Percentiles rank a stretch among this genome's conserved stretches.
Evolutionary conservation across 2,797 vertebrate species (phyloP).

Genomic region (Australoheros facetus): DNA sequence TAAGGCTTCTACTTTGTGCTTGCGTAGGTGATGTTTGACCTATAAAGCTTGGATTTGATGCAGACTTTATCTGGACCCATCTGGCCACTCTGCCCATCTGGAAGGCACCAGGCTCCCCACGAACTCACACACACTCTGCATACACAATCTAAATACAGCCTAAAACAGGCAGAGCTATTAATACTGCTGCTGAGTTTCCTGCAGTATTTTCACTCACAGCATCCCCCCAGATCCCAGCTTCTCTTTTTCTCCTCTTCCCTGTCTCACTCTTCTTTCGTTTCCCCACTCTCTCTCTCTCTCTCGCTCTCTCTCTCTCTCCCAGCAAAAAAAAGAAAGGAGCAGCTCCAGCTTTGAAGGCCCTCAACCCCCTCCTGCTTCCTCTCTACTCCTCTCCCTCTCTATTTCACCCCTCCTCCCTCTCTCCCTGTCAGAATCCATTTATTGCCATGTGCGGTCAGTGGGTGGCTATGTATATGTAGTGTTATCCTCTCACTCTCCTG

Average conservation of each 20-base stretch:
- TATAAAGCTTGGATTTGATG: slow-evolving; percentile 27
- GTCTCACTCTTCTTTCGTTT: too few relatives aligned
- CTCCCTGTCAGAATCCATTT: slow-evolving; percentile 74
- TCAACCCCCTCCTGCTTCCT: slow-evolving; percentile 20
- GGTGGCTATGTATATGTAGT: slow-evolving; percentile 71
- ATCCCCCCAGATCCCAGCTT: slow-evolving; percentile 20
- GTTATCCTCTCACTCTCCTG: slow-evolving; percentile 71
- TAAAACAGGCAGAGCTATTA: slow-evolving; percentile 61
- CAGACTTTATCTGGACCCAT: slow-evolving; percentile 22
- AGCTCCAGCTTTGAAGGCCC: slow-evolving; percentile 54
- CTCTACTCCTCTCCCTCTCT: slow-evolving; percentile 17
- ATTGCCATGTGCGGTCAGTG: slow-evolving; percentile 67
- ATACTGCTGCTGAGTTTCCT: slow-evolving; percentile 64
- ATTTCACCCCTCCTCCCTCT: slow-evolving; percentile 23
- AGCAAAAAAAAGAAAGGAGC: slow-evolving; percentile 39
- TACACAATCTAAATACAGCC: slow-evolving; percentile 55
- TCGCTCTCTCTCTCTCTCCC: background rate
- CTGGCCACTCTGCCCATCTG: slow-evolving; percentile 31
- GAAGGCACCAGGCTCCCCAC: background rate
- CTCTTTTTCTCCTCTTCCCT: slow-evolving; percentile 6
- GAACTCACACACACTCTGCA: slow-evolving; percentile 28
- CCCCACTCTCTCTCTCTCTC: background rate
- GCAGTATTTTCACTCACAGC: slow-evolving; percentile 60
- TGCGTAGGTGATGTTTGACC: slow-evolving; percentile 24
- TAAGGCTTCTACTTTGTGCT: slow-evolving; percentile 65